A percentile compares a stretch with the other conserved stretches of the same genome.
phyloP scores from a whole-genome alignment of 1,140 invertebrate species.

The Pseudomyrmex dendroicus region DNA sequence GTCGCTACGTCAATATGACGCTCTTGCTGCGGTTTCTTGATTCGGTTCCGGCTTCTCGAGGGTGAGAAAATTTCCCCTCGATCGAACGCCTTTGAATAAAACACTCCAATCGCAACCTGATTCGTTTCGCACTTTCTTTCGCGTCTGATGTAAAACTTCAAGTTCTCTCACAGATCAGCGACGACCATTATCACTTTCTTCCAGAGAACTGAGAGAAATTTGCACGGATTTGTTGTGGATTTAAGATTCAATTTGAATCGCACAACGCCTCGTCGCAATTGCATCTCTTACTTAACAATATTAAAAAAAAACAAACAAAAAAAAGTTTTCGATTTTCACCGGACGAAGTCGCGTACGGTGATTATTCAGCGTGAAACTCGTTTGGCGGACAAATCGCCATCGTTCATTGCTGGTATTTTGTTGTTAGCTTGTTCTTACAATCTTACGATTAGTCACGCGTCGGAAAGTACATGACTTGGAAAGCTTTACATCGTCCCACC shows the following conservation, averaged over 20 bases:
- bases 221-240: neutral
- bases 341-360: neutral
- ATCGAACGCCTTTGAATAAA: slow-evolving; percentile 75
- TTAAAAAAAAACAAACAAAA: neutral
- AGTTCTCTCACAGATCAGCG: slow-evolving; percentile 57
- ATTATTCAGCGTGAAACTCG: slow-evolving; percentile 27
- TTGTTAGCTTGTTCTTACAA: slow-evolving; percentile 9
- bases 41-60: slow-evolving; percentile 44
- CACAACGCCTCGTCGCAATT: neutral
- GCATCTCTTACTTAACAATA: neutral
- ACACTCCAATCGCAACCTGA: slow-evolving; percentile 66
- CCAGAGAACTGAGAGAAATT: slow-evolving; percentile 2
- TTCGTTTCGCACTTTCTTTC: slow-evolving; percentile 62
- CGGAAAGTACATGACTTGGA: slow-evolving; percentile 50
- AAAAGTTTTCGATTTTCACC: neutral
- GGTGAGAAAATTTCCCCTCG: slow-evolving; percentile 63
- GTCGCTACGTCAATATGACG: slow-evolving; percentile 6
- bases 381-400: slow-evolving; percentile 9
- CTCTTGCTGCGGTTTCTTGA: slow-evolving; percentile 27
- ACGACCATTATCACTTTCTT: slow-evolving; percentile 26
- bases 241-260: neutral
- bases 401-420: slow-evolving; percentile 2
- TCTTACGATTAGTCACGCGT: slow-evolving; percentile 50
- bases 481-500: slow-evolving; percentile 27
- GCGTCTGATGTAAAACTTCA: slow-evolving; percentile 69